These are phyloP conservation scores for Fratercula arctica DNA, from an alignment of 2,797 vertebrate species.

Conservation along the genomic window DNA sequence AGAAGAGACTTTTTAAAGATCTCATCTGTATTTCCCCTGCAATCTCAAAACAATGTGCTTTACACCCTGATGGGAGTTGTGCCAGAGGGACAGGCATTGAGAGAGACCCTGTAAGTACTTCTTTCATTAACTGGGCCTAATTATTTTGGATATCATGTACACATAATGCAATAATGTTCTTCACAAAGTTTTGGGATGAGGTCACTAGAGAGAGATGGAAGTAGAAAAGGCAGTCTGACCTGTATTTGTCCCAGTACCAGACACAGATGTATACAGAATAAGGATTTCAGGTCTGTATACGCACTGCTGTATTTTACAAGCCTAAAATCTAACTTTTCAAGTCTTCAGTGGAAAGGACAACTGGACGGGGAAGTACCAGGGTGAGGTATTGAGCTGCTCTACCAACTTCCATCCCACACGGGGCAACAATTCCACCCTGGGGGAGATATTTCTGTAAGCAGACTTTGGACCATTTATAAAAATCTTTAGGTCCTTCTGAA, in stretches of 20 bases:
- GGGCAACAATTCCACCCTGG: not conserved
- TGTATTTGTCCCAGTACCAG: not conserved
- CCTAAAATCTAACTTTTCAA: not conserved
- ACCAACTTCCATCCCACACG: rapidly evolving
- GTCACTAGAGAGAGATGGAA: not conserved
- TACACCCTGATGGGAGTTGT: not conserved
- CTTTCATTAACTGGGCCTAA: not conserved
- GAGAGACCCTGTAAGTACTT: not conserved
- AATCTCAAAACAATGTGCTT: not conserved
- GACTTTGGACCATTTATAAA: not conserved
- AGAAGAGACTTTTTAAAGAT: not conserved
- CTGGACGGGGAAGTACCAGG: rapidly evolving
- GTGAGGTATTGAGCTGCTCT: not conserved
- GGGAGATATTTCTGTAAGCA: not conserved
- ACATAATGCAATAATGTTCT: not conserved
- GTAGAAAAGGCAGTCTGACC: not conserved
- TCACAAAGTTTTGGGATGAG: not conserved
- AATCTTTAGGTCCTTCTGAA: not conserved
- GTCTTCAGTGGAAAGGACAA: not conserved
- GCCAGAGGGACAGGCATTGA: not conserved
- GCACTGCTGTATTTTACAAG: not conserved
- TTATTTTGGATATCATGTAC: not conserved
- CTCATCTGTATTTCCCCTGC: not conserved
- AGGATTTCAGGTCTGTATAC: not conserved
- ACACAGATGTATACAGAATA: not conserved